Base-by-base conservation (phyloP, 2,797 vertebrate genomes). In the Helarctos malayanus region DNA sequence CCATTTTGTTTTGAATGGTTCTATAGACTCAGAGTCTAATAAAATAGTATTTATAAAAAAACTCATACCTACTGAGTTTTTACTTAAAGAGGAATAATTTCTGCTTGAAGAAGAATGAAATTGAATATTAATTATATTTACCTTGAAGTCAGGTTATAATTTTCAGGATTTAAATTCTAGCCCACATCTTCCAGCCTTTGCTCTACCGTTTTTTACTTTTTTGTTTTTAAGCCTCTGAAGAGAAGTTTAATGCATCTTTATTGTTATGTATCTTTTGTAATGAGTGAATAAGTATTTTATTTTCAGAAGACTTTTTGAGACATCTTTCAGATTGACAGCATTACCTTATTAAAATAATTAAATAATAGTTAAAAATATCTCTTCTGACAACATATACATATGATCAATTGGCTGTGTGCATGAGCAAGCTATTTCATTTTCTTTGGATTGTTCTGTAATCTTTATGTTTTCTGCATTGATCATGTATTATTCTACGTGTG, bases 341-440 rank as follows among this genome's bases (percentile, higher is more conserved):
- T 95, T 90, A 35, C 13, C 29, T 35, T 95, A 49, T 73, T 86
- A 57, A 96, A 82, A 7, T 82, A 96, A 79, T 29, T 89, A 71
- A 89, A 57, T 87, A 61, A 82, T 93, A 12, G 45, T 57, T 89
- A 86, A 68, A 59, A 68, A 68, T 89, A 79, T 93, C 87, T 82
- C 38, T 91, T 94, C 41, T 85, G 59, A 29, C 49, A 19, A 65
- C 18, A 95, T 65, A 23, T 59, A 56, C 35, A 71, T n/a, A 41
- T 12, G 61, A 86, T 69, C 10, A 65, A 13, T 91, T 91, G 87
- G 19, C 52, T 95, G 7, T 92, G 32, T 90, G 56, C 96, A 29
- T 59, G 21, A 47, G 5, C 27, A 45, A 75, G 18, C 54, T 56
- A n/a, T 83, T 82, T 87, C 35, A 7, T 87, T 91, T 81, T 81